A percentile compares a stretch with the other conserved stretches of the same genome.
phyloP scores from a whole-genome alignment of 2,113 vertebrate genomes.

The Psammodynastes pulverulentus region DNA sequence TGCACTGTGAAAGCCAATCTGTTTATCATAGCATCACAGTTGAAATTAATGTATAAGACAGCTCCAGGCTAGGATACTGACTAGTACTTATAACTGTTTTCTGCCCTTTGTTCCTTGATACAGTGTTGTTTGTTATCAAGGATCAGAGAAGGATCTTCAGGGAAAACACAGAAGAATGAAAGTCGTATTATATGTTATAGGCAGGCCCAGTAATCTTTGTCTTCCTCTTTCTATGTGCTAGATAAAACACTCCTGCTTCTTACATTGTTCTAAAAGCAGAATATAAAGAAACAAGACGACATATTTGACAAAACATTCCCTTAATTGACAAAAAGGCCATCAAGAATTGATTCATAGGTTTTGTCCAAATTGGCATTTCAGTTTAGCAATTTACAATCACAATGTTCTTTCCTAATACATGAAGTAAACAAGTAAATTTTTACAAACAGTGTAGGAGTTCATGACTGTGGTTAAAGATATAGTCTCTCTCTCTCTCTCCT shows the following conservation, averaged over 20 bases:
- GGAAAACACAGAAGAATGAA: not conserved
- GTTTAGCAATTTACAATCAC: not conserved
- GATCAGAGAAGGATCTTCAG: not conserved
- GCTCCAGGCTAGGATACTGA: not conserved
- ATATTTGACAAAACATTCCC: not conserved
- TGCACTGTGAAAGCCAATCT: not conserved
- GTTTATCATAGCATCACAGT: not conserved
- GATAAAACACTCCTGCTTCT: not conserved
- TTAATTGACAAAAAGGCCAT: slow-evolving; percentile 16
- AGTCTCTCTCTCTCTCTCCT: not conserved
- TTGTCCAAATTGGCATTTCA: slow-evolving; percentile 16
- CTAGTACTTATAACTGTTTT: not conserved
- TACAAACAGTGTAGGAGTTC: not conserved
- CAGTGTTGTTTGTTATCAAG: not conserved
- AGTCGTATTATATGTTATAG: not conserved
- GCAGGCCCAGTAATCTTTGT: not conserved
- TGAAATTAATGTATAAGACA: not conserved
- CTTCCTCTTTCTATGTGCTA: not conserved
- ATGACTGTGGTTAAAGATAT: not conserved
- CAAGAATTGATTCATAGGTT: not conserved
- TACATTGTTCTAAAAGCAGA: not conserved
- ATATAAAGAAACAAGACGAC: slow-evolving; percentile 1
- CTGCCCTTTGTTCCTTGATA: not conserved
- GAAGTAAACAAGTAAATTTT: not conserved
- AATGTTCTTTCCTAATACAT: not conserved